A percentile compares a stretch with the other conserved stretches of the same genome.
Evolutionary conservation across 2,113 vertebrate species (phyloP).

Genomic region (Elachura formosa): DNA sequence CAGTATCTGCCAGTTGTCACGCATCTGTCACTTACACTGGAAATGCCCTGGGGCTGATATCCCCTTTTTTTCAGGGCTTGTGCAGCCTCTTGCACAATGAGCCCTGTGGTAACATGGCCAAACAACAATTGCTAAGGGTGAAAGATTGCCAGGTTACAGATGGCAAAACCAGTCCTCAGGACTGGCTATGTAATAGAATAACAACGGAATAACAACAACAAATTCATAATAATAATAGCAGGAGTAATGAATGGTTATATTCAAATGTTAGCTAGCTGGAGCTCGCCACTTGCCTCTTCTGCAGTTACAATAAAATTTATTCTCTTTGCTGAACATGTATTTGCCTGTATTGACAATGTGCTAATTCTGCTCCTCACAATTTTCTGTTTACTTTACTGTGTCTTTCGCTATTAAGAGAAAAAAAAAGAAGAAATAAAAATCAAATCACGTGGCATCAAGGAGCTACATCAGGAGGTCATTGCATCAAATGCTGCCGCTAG

Average conservation of each 20-base stretch:
- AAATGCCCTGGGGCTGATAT: neutral
- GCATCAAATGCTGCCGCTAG: constrained; percentile 55
- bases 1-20: neutral
- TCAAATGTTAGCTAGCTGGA: constrained; percentile 25
- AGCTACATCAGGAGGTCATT: constrained; percentile 51
- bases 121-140: constrained; percentile 21
- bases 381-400: neutral
- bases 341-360: neutral
- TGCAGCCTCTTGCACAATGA: constrained; percentile 4
- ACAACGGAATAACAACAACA: constrained; percentile 53
- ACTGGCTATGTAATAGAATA: constrained; percentile 33
- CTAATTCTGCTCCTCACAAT: constrained; percentile 3
- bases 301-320: neutral
- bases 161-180: constrained; percentile 39
- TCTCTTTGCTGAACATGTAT: constrained; percentile 12
- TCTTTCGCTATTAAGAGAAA: constrained; percentile 15
- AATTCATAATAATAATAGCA: constrained; percentile 42
- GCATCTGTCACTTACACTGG: constrained; percentile 17
- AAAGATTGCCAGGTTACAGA: constrained; percentile 17
- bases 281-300: neutral
- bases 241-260: constrained; percentile 45
- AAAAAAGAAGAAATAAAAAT: constrained; percentile 35
- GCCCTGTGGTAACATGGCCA: neutral
- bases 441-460: constrained; percentile 43
- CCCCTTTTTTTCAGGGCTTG: constrained; percentile 29